Base-by-base conservation (phyloP, 1,140 invertebrate species). In the Antheraea pernyi region DNA sequence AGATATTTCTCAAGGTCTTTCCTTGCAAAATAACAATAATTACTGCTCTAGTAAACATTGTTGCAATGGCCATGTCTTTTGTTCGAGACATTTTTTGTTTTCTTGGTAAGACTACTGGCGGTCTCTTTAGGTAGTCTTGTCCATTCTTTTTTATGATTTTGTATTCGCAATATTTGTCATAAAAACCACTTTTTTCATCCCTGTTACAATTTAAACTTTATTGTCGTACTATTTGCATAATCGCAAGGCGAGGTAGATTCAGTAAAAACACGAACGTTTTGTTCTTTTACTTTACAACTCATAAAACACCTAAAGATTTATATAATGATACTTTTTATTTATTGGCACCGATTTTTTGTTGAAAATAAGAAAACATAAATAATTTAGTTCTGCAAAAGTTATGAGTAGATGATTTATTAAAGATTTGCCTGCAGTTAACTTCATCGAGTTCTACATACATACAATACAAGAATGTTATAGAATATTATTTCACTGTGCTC, bases 161-260 rank as follows among this genome's bases (percentile, higher is more conserved):
- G 74, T 77, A 84, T 80, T 82, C 79, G 84, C 82, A 88, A 82
- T 78, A 75, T 81, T 74, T 67, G 72, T 72, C 77, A 83, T 88
- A 85, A 90, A 89, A 89, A 85, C 76, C 72, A 73, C 69, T 78
- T 81, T 83, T 87, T 88, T 87, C 77, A 73, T 79, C 73, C 71
- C 74, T 82, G 85, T 86, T 89, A 88, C 83, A 91, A 76, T 91
- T 91, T 86, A 69, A 85, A 81, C 30, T 87, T 88, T 86, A 91
- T 86, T 90, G 88, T 86, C 73, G 77, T 81, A 73, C 80, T 76
- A 91, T 91, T 91, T 91, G 87, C 89, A 91, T 91, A 91, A 91
- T 88, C 85, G 80, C 81, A 82, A 84, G 78, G 83, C 83, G 76
- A 89, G 78, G 79, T 78, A 76, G 71, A 13, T 53, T 13, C 46